A percentile compares a stretch with the other conserved stretches of the same genome.
Conservation (phyloP, 2,113 vertebrate genomes). For the Leptocoma aspasia region DNA sequence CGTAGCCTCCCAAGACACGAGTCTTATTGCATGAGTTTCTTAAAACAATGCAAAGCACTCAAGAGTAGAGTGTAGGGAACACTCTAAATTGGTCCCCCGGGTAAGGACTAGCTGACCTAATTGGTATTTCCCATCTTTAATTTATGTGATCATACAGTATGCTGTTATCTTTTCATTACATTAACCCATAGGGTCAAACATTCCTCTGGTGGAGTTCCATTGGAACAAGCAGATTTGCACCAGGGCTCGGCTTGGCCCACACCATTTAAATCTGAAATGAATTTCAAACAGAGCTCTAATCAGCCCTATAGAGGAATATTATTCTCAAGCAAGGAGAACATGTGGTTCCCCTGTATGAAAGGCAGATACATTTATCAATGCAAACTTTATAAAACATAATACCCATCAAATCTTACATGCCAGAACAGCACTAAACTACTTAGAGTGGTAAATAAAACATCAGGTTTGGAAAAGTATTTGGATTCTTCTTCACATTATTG, state of each 20-base stretch:
- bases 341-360: not conserved
- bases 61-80: conserved; percentile 27
- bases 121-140: conserved; percentile 63
- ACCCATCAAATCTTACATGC: conserved; percentile 34
- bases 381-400: conserved; percentile 51
- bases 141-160: conserved; percentile 59
- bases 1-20: not conserved
- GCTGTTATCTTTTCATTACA: conserved; percentile 64
- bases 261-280: not conserved
- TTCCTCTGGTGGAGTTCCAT: conserved; percentile 19
- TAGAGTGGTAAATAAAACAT: conserved; percentile 64
- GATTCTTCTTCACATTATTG: conserved; percentile 45
- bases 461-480: conserved; percentile 45
- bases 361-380: conserved; percentile 29
- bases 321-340: not conserved
- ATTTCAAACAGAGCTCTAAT: conserved; percentile 6
- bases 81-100: conserved; percentile 34
- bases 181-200: conserved; percentile 55
- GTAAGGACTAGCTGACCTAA: conserved; percentile 56
- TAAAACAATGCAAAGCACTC: conserved; percentile 61
- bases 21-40: not conserved
- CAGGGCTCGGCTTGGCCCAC: not conserved
- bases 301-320: not conserved
- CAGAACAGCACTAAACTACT: conserved; percentile 40
- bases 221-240: conserved; percentile 4